phyloP scores from a whole-genome alignment of 2,797 vertebrate genomes.

The Phrynocephalus vlangalii region DNA sequence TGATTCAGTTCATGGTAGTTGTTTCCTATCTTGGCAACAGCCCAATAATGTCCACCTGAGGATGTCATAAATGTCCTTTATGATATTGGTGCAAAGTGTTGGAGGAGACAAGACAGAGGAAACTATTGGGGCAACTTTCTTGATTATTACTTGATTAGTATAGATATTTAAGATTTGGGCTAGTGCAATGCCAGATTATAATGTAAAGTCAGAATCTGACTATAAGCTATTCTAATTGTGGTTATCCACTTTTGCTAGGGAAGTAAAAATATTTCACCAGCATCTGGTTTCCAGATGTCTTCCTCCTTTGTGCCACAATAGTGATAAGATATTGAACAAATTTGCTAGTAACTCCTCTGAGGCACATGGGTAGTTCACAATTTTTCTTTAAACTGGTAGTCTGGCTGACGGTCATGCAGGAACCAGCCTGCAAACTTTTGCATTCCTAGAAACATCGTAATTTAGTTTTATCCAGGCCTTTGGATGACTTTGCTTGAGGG shows the following conservation, averaged over 20 bases:
- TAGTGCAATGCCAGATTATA: background rate
- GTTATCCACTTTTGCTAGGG: background rate
- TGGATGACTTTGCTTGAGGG: background rate
- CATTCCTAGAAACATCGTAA: background rate
- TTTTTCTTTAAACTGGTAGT: background rate
- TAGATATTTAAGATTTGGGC: background rate
- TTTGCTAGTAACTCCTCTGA: background rate
- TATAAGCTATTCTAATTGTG: background rate
- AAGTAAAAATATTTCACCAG: background rate
- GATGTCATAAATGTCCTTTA: background rate
- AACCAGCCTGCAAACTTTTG: too few relatives aligned
- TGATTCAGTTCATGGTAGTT: background rate
- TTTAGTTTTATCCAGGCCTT: background rate
- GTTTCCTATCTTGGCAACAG: too few relatives aligned
- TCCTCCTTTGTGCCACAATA: background rate
- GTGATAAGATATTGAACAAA: too few relatives aligned
- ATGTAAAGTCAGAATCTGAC: too few relatives aligned
- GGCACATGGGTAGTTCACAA: background rate
- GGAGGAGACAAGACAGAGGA: too few relatives aligned
- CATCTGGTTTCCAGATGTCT: background rate
- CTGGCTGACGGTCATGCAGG: background rate
- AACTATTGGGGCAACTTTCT: background rate
- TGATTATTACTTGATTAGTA: background rate
- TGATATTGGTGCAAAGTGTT: background rate
- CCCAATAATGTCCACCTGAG: too few relatives aligned